A percentile compares a stretch with the other conserved stretches of the same genome.
Evolutionary conservation across 2,797 vertebrate genomes (phyloP).

Genomic region (Glossophaga mutica): DNA sequence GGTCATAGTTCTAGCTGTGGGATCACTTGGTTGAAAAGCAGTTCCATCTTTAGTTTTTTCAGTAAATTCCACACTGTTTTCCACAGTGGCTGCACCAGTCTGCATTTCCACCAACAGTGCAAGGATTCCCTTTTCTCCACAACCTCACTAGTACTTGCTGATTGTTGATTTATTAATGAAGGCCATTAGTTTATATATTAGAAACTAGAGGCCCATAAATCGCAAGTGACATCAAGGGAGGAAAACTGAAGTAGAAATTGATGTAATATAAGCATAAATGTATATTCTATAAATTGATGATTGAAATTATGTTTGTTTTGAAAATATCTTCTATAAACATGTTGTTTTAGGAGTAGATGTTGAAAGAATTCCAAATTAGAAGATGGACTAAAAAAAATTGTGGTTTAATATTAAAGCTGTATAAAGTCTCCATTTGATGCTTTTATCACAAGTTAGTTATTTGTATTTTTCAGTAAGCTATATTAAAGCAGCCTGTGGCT

Average conservation of each 20-base stretch:
- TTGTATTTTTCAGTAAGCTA: neutral
- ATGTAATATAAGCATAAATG: neutral
- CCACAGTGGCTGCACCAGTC: too few relatives aligned
- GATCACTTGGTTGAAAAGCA: too few relatives aligned
- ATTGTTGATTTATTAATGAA: too few relatives aligned
- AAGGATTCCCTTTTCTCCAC: too few relatives aligned
- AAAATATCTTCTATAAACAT: neutral
- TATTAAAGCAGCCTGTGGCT: neutral
- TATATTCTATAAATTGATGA: neutral
- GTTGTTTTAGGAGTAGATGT: neutral
- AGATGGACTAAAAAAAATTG: neutral
- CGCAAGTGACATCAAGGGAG: neutral
- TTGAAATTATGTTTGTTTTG: neutral
- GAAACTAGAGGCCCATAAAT: neutral
- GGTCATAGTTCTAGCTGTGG: too few relatives aligned
- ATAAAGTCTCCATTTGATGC: neutral
- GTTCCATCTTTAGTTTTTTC: too few relatives aligned
- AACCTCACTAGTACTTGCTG: too few relatives aligned
- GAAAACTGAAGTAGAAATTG: neutral
- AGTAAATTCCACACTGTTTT: too few relatives aligned
- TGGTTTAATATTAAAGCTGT: neutral
- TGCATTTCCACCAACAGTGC: too few relatives aligned
- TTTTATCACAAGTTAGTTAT: neutral
- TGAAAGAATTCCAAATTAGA: neutral
- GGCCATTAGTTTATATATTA: neutral